Percentiles rank a stretch among this genome's conserved stretches.
Conservation (phyloP, 1,140 invertebrate species). For the Drosophila saltans region DNA sequence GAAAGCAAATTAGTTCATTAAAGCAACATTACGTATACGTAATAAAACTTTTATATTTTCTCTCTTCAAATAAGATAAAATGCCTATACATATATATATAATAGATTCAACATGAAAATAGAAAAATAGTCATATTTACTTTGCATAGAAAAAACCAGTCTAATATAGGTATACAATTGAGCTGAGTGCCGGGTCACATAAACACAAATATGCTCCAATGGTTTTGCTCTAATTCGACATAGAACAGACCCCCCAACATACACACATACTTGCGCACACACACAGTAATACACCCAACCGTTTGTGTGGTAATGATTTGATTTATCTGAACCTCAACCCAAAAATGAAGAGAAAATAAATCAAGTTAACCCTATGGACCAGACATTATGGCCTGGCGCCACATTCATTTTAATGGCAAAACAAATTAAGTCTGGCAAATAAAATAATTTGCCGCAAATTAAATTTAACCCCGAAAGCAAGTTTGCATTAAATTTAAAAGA, state of each 20-base stretch:
- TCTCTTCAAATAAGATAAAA: no score
- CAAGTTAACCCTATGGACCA: constrained; percentile 37
- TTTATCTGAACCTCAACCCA: constrained; percentile 58
- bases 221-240: constrained; percentile 63
- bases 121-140: no score
- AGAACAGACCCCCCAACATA: constrained; percentile 26
- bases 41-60: no score
- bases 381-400: constrained; percentile 25
- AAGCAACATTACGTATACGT: not conserved
- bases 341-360: constrained; percentile 50
- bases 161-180: not conserved
- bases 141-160: not conserved
- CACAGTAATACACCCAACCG: not conserved
- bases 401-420: constrained; percentile 21
- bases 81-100: no score
- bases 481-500: constrained; percentile 12
- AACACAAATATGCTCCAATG: constrained; percentile 46
- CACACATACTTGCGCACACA: not conserved
- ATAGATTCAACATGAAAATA: not conserved
- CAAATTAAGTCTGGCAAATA: constrained; percentile 18
- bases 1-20: no score
- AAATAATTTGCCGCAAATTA: constrained; percentile 16
- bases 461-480: not conserved
- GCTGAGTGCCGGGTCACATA: not conserved
- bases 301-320: constrained; percentile 74